Evolutionary conservation across 2,113 vertebrate species (phyloP), one percentile per base, ranked within the genome.

Genomic region (Bubo bubo): DNA sequence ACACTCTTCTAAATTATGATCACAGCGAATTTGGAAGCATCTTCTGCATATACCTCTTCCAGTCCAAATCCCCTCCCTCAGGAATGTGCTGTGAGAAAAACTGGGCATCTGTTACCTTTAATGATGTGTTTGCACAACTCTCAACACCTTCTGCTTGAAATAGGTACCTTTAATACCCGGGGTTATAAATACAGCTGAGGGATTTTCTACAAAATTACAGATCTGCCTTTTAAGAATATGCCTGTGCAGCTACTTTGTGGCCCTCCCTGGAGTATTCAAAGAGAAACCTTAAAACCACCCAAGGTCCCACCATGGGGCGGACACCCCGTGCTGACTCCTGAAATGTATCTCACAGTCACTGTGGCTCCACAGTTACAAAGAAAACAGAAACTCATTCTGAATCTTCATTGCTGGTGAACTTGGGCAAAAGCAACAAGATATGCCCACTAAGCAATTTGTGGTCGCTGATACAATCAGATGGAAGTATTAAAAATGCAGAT

Each of bases 301-400:
- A 28, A 49, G 34, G 50, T 85, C 15, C n/a, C 27, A 34, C 2
- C 32, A 26, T 3, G 0, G 4, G 43, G n/a, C 52, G 23, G 18
- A 28, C 10, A 9, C 50, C 30, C 3, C 0, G 4, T 26, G 16
- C 47, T 28, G 39, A 4, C 45, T 81, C 24, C 47, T 92, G 56
- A 87, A 56, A 62, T 3, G 2, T 17, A 11, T 24, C 50, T 68
- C 67, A 28, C 0, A 0, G 39, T 72, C 67, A 11, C 62, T 12
- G 12, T 34, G 60, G n/a, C 52, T 67, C 62, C 39, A 34, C 50
- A 66, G 75, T 17, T 39, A 30, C 14, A 70, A 66, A 35, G 21
- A 32, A 39, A 45, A n/a, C 43, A 37, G 53, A 66, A 82, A n/a
- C 74, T 47, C 45, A 30, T 30, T 8, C 23, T 64, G 60, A 45